phyloP scores from a whole-genome alignment of 2,797 vertebrate genomes.

The Hoplostethus atlanticus region DNA sequence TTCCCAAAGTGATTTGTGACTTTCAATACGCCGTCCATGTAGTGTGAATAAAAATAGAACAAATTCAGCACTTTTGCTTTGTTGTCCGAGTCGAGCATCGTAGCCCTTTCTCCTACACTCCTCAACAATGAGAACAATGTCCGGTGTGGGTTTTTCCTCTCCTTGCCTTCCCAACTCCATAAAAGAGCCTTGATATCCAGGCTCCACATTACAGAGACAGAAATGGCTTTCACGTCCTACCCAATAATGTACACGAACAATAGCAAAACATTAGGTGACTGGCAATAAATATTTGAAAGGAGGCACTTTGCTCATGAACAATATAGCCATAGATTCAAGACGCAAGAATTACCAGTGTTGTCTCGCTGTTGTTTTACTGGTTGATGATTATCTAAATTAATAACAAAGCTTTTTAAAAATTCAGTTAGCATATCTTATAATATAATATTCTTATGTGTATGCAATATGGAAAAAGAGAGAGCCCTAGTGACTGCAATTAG shows the following conservation, averaged over 20 bases:
- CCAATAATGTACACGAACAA: constrained; percentile 75
- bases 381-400: constrained; percentile 68
- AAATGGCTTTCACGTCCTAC: constrained; percentile 69
- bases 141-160: constrained; percentile 35
- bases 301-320: constrained; percentile 64
- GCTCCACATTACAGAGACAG: constrained; percentile 65
- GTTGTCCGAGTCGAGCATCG: constrained; percentile 41
- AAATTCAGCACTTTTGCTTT: constrained; percentile 54
- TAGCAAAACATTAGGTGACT: constrained; percentile 72
- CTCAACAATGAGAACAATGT: constrained; percentile 52
- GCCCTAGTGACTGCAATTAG: constrained; percentile 60
- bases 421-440: constrained; percentile 47
- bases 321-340: constrained; percentile 46
- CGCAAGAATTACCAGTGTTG: constrained; percentile 39
- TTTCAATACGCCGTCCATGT: constrained; percentile 51
- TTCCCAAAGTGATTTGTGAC: constrained; percentile 28
- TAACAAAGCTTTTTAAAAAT: constrained; percentile 54
- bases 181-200: constrained; percentile 59
- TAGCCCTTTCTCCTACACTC: constrained; percentile 29
- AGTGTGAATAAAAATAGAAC: constrained; percentile 29
- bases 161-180: constrained; percentile 54
- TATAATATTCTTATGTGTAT: constrained; percentile 46
- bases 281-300: constrained; percentile 77
- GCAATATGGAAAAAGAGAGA: constrained; percentile 6
- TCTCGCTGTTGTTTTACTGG: constrained; percentile 34